Conservation (phyloP, 2,888 invertebrate genomes). For the Mesorhabditis belari region DNA sequence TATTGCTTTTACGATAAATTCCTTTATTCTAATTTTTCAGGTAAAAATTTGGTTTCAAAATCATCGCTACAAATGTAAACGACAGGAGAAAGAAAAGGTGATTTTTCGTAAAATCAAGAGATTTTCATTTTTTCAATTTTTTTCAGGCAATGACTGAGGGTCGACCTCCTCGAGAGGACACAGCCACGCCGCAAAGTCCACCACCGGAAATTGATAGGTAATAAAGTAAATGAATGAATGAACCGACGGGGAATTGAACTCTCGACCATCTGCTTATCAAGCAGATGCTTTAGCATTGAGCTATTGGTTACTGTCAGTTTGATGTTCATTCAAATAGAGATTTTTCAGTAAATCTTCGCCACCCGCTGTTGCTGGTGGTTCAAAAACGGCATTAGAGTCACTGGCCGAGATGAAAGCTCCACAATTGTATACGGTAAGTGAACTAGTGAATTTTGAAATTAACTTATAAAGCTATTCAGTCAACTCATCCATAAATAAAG, state of each 20-base stretch:
- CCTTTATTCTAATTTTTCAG: constrained; percentile 15
- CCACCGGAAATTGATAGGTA: background rate
- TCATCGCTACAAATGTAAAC: constrained; percentile 36
- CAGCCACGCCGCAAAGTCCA: background rate
- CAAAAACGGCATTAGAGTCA: background rate
- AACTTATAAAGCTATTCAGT: too few relatives aligned
- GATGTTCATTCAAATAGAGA: background rate
- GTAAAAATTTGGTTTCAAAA: constrained; percentile 42
- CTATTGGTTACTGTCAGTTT: too few relatives aligned
- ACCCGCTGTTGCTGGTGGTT: too few relatives aligned
- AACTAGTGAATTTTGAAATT: too few relatives aligned
- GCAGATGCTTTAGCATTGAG: too few relatives aligned
- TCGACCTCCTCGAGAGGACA: background rate
- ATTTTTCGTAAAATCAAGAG: background rate
- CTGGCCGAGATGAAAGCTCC: background rate
- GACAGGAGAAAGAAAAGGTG: constrained; percentile 4
- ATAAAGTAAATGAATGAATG: background rate
- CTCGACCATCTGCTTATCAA: too few relatives aligned
- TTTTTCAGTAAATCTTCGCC: background rate
- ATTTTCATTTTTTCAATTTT: background rate
- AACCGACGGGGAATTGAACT: too few relatives aligned
- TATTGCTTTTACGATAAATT: background rate
- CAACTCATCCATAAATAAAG: too few relatives aligned
- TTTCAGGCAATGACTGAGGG: background rate
- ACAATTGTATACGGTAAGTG: background rate